phyloP scores from a whole-genome alignment of 2,888 invertebrate species.

The Hedychridium roseum region DNA sequence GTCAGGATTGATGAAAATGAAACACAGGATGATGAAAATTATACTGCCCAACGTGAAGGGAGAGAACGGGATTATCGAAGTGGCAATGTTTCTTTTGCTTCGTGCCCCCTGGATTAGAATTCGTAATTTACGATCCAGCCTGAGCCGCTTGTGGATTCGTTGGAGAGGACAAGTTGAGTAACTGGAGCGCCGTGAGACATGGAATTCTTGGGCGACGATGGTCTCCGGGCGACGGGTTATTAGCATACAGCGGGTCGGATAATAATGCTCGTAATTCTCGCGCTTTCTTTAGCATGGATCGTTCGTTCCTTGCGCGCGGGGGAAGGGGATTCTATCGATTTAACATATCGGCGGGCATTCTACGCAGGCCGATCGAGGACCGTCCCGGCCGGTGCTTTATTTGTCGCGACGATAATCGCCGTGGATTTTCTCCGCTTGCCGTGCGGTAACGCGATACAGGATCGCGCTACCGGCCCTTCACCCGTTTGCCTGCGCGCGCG shows the following conservation, averaged over 20 bases:
- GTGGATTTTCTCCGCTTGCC: slow-evolving; percentile 7
- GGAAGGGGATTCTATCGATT: slow-evolving; percentile 26
- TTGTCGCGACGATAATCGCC: slow-evolving; percentile 34
- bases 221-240: too few species aligned
- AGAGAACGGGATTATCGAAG: too few species aligned
- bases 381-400: slow-evolving; percentile 33
- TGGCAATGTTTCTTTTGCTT: too few species aligned
- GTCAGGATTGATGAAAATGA: too few species aligned
- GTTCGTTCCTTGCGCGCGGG: slow-evolving; percentile 6
- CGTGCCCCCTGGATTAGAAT: too few species aligned
- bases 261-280: slow-evolving; percentile 34
- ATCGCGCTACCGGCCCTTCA: slow-evolving; percentile 26
- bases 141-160: too few species aligned
- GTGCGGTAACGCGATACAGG: slow-evolving; percentile 30
- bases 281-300: background rate
- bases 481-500: too few species aligned
- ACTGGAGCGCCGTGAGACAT: too few species aligned
- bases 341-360: slow-evolving; percentile 29
- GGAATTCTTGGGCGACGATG: background rate
- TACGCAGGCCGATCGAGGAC: slow-evolving; percentile 24
- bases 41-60: too few species aligned
- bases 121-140: too few species aligned
- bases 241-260: slow-evolving; percentile 23
- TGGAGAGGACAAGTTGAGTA: too few species aligned
- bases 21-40: too few species aligned